phyloP scores from a whole-genome alignment of 2,797 vertebrate species.

The Bucorvus abyssinicus region DNA sequence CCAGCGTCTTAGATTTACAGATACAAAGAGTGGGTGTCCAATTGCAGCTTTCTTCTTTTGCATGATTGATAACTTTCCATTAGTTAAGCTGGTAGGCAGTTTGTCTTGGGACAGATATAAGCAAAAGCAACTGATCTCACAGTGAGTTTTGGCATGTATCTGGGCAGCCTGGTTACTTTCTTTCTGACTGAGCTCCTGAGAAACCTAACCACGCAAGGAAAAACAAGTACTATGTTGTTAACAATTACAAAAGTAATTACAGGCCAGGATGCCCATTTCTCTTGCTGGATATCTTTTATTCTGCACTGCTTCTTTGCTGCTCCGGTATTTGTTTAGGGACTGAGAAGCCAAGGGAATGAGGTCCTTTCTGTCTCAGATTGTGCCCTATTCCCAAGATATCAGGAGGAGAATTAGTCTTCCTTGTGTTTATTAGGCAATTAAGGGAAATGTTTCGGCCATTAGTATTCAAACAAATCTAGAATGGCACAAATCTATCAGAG shows the following conservation, averaged over 20 bases:
- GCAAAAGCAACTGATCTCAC: not conserved
- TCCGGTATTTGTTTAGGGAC: not conserved
- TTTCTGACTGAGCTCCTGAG: not conserved
- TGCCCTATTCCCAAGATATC: not conserved
- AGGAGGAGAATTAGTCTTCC: not conserved
- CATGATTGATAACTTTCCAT: not conserved
- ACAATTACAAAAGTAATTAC: not conserved
- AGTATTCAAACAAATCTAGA: not conserved
- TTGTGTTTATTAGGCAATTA: not conserved
- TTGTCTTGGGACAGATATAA: not conserved
- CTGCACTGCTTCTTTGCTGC: not conserved
- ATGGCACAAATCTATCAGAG: not conserved
- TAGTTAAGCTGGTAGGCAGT: not conserved
- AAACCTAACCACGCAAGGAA: not conserved
- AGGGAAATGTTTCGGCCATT: not conserved
- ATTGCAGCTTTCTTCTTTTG: not conserved
- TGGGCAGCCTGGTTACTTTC: not conserved
- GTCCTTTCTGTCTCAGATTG: not conserved
- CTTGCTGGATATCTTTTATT: not conserved
- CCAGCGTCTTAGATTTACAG: not conserved
- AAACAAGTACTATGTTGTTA: not conserved
- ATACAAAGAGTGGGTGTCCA: not conserved
- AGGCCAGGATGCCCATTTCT: not conserved
- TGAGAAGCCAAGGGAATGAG: not conserved
- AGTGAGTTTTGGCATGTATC: not conserved